phyloP scores from a whole-genome alignment of 2,113 vertebrate genomes.

The Collichthys lucidus region DNA sequence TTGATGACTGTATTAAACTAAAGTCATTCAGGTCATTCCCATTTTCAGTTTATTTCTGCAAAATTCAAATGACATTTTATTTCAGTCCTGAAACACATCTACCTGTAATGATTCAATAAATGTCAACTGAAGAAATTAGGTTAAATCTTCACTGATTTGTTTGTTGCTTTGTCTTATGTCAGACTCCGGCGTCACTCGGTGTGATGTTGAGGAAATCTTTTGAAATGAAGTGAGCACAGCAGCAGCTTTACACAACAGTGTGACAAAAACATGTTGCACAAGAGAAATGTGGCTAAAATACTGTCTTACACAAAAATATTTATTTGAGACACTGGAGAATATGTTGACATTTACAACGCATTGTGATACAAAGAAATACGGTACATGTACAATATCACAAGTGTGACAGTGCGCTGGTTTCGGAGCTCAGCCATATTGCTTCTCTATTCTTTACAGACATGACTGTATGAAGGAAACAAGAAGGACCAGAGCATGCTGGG shows the following conservation, averaged over 20 bases:
- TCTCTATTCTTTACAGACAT: neutral
- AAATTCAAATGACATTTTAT: neutral
- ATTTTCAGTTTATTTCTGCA: neutral
- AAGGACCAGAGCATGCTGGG: too few species aligned
- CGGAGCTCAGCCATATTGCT: too few species aligned
- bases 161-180: neutral
- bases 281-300: neutral
- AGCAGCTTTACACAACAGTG: slow-evolving; percentile 18
- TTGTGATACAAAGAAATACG: slow-evolving; percentile 5
- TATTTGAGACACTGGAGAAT: neutral
- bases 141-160: neutral
- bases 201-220: slow-evolving; percentile 5
- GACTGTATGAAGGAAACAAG: neutral
- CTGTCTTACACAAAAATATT: neutral
- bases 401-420: neutral
- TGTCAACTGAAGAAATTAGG: neutral
- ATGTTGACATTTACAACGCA: neutral
- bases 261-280: neutral
- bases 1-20: neutral
- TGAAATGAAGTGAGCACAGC: neutral
- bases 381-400: neutral
- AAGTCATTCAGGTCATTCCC: neutral
- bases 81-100: neutral
- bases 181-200: too few species aligned
- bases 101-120: too few species aligned